These are phyloP conservation scores for Aleiodes testaceus DNA, from an alignment of 2,888 invertebrate species.

Conservation along the genomic window DNA sequence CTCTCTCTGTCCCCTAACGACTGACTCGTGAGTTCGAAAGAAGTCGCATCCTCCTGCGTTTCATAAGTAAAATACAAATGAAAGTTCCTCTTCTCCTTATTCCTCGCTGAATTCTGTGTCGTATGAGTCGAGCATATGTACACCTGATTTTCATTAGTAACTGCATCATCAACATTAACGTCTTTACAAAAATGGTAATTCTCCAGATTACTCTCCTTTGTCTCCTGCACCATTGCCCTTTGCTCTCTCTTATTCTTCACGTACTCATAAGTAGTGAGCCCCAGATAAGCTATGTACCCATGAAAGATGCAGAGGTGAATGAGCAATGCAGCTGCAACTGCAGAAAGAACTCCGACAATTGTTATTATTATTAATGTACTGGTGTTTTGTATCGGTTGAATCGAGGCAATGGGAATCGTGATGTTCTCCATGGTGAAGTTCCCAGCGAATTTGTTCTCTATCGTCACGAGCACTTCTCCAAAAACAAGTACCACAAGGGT, in stretches of 20 bases:
- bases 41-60: constrained; percentile 62
- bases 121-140: constrained; percentile 62
- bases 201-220: constrained; percentile 14
- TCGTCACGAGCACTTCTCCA: constrained; percentile 12
- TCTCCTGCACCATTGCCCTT: constrained; percentile 24
- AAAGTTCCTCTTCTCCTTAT: constrained; percentile 60
- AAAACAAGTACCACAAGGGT: constrained; percentile 2
- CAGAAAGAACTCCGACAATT: constrained; percentile 79
- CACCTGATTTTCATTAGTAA: constrained; percentile 47
- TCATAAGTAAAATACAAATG: constrained; percentile 68
- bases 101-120: constrained; percentile 31
- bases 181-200: constrained; percentile 61
- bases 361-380: constrained; percentile 72
- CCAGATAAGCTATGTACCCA: constrained; percentile 87
- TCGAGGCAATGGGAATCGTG: constrained; percentile 55
- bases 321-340: constrained; percentile 84
- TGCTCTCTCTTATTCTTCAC: constrained; percentile 75
- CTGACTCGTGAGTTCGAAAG: constrained; percentile 63
- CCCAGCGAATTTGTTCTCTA: constrained; percentile 7
- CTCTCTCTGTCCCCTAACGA: constrained; percentile 44
- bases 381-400: constrained; percentile 67
- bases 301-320: constrained; percentile 91
- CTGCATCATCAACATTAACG: constrained; percentile 37
- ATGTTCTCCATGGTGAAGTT: constrained; percentile 61
- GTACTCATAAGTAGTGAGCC: constrained; percentile 93